Evolutionary conservation across 2,113 vertebrate species (phyloP).

Genomic region (Takifugu flavidus): DNA sequence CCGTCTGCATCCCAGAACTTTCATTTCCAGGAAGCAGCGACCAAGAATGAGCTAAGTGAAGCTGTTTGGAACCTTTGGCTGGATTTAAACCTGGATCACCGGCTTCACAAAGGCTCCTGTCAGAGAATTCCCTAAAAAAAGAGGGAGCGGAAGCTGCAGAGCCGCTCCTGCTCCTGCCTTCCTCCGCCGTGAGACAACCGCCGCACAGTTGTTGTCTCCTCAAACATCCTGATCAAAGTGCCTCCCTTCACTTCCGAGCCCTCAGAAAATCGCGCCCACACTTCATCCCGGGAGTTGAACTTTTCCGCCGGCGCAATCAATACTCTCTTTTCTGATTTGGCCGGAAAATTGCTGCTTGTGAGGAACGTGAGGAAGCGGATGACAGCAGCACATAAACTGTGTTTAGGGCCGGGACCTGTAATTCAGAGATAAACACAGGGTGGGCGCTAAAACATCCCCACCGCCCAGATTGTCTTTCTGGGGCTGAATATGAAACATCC

Average conservation of each 20-base stretch:
- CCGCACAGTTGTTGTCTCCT: constrained; percentile 60
- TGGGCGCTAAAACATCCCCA: constrained; percentile 19
- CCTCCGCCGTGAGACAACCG: constrained; percentile 61
- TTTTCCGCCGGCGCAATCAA: constrained; percentile 41
- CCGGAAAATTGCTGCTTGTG: constrained; percentile 46
- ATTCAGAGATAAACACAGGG: constrained; percentile 46
- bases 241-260: constrained; percentile 45
- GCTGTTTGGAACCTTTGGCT: constrained; percentile 20
- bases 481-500: constrained; percentile 8
- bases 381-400: constrained; percentile 42
- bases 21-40: constrained; percentile 20
- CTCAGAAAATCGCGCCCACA: constrained; percentile 43
- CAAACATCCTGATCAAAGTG: constrained; percentile 68
- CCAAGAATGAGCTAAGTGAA: constrained; percentile 54
- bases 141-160: constrained; percentile 29
- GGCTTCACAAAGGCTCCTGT: constrained; percentile 40
- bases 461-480: constrained; percentile 19
- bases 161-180: constrained; percentile 34
- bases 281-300: constrained; percentile 51
- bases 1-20: constrained; percentile 33
- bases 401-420: constrained; percentile 42
- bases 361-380: constrained; percentile 37
- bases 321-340: constrained; percentile 47
- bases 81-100: constrained; percentile 51
- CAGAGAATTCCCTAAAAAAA: constrained; percentile 48